Base-by-base conservation (phyloP, 2,888 invertebrate genomes). In the Tuta absoluta region DNA sequence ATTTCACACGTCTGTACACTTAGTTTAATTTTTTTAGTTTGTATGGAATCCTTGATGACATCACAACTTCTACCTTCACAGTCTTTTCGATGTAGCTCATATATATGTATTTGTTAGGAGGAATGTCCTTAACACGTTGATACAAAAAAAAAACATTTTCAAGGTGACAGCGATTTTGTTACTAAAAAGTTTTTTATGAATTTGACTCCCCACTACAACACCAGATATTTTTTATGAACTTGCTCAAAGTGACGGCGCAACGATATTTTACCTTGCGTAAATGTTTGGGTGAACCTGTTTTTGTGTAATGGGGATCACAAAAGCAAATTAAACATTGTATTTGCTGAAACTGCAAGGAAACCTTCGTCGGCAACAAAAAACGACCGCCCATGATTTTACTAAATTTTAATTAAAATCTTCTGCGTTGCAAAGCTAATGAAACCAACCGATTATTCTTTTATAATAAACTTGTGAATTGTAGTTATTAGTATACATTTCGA, bases 241-340 rank as follows among this genome's bases (percentile, higher is more conserved):
- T 87, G 88, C 88, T 88, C 85, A 88, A 33, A 89, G 89, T 85
- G 87, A 86, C 84, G 81, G 78, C 82, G 81, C 84, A 82, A 82
- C 87, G 82, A 88, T 91, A 87, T 89, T 89, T 89, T 82, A 88
- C 85, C 80, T 78, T 81, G 81, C 78, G 79, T 80, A 84, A 84
- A 87, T 87, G 91, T 91, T 91, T 86, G 86, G 91, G 91, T 90
- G 90, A 89, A 89, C 86, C 85, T 90, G 90, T 87, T 90, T 90
- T 91, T 91, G 86, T 86, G 84, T 89, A 89, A 89, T 86, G 79
- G 82, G 84, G 82, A 88, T 89, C 86, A 87, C 86, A 87, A 84
- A 87, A 89, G 89, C 85, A 87, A 87, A 89, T 88, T 88, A 84
- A 83, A 85, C 86, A 83, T 88, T 87, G 84, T 88, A 88, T 87